phyloP scores from a whole-genome alignment of 1,140 invertebrate species.

The Telenomus remus region DNA sequence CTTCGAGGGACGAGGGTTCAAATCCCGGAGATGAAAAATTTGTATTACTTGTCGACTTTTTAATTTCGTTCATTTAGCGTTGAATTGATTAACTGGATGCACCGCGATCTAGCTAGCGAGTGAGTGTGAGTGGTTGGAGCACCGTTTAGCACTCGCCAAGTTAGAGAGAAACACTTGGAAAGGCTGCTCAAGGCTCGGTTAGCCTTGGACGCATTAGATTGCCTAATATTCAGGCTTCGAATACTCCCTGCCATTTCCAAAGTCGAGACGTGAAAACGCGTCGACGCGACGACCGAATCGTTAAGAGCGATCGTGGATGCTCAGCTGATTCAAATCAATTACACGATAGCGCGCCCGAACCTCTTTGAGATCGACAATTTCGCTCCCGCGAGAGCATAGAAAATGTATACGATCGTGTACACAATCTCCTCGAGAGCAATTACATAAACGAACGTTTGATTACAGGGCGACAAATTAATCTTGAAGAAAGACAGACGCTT shows the following conservation, averaged over 20 bases:
- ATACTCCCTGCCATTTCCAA: constrained; percentile 46
- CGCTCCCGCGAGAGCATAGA: constrained; percentile 19
- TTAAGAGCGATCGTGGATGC: constrained; percentile 11
- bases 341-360: constrained; percentile 15
- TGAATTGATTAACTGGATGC: constrained; percentile 30
- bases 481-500: constrained; percentile 8
- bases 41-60: too few species aligned
- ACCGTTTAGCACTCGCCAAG: constrained; percentile 55
- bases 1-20: too few species aligned
- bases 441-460: constrained; percentile 38
- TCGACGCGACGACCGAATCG: constrained; percentile 28
- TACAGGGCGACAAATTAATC: constrained; percentile 44
- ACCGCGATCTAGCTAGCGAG: constrained; percentile 17
- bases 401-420: constrained; percentile 26
- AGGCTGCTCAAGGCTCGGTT: constrained; percentile 73
- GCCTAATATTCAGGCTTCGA: constrained; percentile 73
- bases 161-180: constrained; percentile 74
- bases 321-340: constrained; percentile 44
- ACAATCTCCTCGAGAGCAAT: constrained; percentile 33
- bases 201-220: constrained; percentile 76
- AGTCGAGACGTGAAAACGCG: constrained; percentile 57
- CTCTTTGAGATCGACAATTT: constrained; percentile 34
- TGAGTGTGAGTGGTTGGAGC: constrained; percentile 38
- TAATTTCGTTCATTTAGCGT: constrained; percentile 1
- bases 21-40: too few species aligned